Conservation (phyloP, 2,797 vertebrate species). For the Tangara arthus region DNA sequence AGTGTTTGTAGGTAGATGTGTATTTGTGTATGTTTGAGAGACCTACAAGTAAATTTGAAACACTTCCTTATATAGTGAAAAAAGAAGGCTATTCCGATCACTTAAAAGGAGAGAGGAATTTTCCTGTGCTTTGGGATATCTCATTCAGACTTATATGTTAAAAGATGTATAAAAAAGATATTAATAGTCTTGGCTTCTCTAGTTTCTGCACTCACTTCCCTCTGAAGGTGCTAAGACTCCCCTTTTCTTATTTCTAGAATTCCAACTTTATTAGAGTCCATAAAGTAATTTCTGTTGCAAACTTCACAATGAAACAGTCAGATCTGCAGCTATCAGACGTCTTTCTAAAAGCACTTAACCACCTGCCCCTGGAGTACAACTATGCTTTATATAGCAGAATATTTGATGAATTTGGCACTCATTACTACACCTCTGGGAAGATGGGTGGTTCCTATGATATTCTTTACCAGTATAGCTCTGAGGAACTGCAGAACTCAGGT, state of each 20-base stretch:
- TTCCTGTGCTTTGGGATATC: neutral
- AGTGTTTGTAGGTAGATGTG: neutral
- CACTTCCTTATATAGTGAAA: neutral
- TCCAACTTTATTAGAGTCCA: conserved; percentile 88
- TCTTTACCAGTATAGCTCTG: conserved; percentile 87
- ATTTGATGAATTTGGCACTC: conserved; percentile 91
- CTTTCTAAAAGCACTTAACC: conserved; percentile 85
- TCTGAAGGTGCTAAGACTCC: neutral
- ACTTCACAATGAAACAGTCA: conserved; percentile 80
- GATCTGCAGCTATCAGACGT: conserved; percentile 83
- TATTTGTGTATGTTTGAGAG: neutral
- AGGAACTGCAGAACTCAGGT: conserved; percentile 86
- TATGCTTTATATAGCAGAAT: conserved; percentile 89
- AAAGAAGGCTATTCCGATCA: neutral
- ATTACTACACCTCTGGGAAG: conserved; percentile 87
- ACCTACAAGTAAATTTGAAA: neutral
- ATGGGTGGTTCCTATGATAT: conserved; percentile 92
- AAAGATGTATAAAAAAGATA: neutral
- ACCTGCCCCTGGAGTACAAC: conserved; percentile 91
- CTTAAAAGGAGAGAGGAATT: neutral
- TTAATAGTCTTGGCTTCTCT: neutral
- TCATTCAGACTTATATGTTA: neutral
- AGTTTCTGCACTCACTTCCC: neutral
- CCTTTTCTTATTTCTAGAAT: conserved; percentile 75
- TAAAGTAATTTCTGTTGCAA: conserved; percentile 85